Evolutionary conservation across 2,888 invertebrate species (phyloP).

Genomic region (Rugalucina vietnamica): DNA sequence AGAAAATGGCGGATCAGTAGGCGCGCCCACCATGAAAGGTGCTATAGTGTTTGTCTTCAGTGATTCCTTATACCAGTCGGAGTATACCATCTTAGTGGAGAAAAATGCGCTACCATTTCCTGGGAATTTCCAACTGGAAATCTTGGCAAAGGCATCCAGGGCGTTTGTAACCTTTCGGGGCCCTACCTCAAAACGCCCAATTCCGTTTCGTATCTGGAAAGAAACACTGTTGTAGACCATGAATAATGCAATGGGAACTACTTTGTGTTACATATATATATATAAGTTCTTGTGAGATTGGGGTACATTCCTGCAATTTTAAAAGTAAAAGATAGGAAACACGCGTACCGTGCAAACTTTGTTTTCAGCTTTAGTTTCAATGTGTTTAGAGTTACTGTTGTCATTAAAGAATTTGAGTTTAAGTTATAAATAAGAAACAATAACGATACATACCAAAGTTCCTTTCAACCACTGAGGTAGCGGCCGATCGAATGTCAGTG

Average conservation of each 20-base stretch:
- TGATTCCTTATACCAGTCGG: slow-evolving; percentile 62
- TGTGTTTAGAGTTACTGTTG: neutral
- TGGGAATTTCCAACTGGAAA: slow-evolving; percentile 60
- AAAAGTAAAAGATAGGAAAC: neutral
- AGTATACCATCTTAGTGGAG: slow-evolving; percentile 65
- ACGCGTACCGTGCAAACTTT: neutral
- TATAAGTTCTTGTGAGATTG: neutral
- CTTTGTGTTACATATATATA: neutral
- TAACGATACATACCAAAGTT: neutral
- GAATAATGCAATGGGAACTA: no score
- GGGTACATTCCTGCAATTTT: neutral
- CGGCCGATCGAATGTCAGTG: neutral
- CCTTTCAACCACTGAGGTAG: neutral
- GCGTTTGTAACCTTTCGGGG: slow-evolving; percentile 60
- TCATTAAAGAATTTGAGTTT: neutral
- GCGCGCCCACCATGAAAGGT: slow-evolving; percentile 62
- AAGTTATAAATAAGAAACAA: neutral
- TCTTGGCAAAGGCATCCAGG: slow-evolving; percentile 71
- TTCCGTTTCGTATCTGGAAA: slow-evolving; percentile 83
- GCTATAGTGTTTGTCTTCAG: slow-evolving; percentile 60
- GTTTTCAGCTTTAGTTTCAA: neutral
- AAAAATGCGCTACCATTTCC: slow-evolving; percentile 51
- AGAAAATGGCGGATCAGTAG: slow-evolving; percentile 59
- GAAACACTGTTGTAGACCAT: no score
- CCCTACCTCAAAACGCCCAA: slow-evolving; percentile 65